phyloP scores from a whole-genome alignment of 2,113 vertebrate genomes.

The Rana temporaria region DNA sequence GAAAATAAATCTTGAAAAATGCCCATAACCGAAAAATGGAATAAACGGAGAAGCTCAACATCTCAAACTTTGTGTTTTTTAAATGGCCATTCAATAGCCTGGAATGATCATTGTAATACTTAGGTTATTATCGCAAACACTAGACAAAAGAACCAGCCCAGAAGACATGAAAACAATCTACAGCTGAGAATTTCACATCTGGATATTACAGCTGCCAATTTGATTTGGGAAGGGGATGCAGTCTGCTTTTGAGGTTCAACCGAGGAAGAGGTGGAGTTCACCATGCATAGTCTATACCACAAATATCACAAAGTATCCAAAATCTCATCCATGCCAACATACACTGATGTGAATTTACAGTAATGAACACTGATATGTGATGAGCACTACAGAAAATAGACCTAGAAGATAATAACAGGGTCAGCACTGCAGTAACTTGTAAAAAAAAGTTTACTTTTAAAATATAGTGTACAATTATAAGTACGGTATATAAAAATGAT shows the following conservation, averaged over 20 bases:
- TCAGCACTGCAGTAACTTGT: too few relatives aligned
- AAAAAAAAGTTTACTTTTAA: too few relatives aligned
- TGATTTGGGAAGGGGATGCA: slow-evolving; percentile 22
- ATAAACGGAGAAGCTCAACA: neutral
- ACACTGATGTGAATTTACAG: neutral
- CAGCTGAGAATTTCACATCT: slow-evolving; percentile 37
- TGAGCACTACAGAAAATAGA: neutral
- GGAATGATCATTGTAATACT: neutral
- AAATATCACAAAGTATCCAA: slow-evolving; percentile 1
- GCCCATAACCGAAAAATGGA: neutral
- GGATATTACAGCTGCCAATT: slow-evolving; percentile 10
- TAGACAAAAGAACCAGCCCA: slow-evolving; percentile 25
- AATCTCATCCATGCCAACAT: slow-evolving; percentile 12
- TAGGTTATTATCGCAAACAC: slow-evolving; percentile 15
- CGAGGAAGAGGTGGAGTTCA: slow-evolving; percentile 37
- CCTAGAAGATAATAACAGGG: neutral
- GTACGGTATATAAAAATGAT: too few relatives aligned
- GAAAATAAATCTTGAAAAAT: neutral
- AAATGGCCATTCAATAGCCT: slow-evolving; percentile 10
- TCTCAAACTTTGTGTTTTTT: neutral
- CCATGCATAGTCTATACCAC: slow-evolving; percentile 24
- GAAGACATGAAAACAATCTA: slow-evolving; percentile 36
- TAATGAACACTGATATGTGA: neutral
- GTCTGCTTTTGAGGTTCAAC: slow-evolving; percentile 44
- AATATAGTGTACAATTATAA: too few relatives aligned